Conservation (phyloP, 2,888 invertebrate species). For the Sarcophaga caerulescens region DNA sequence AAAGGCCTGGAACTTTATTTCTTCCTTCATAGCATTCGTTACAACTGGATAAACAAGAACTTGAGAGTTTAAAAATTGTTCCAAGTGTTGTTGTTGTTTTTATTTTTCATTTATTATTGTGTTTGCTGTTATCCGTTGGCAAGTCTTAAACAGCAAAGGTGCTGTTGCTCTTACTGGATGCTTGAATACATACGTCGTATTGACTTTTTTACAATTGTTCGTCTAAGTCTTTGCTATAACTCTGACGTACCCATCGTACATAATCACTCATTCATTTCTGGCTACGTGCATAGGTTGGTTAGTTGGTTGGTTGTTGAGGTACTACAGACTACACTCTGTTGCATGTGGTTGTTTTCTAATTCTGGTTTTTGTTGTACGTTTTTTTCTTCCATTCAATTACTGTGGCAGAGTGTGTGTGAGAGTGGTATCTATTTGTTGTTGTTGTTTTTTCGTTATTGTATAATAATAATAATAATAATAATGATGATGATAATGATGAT, state of each 20-base stretch:
- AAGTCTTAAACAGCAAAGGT: neutral
- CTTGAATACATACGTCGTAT: slow-evolving; percentile 1
- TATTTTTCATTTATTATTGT: neutral
- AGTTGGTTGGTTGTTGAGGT: neutral
- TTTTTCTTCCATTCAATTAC: slow-evolving; percentile 50
- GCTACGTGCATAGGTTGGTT: too few species aligned
- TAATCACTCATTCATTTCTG: too few species aligned
- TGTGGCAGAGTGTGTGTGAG: neutral
- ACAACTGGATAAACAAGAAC: slow-evolving; percentile 66
- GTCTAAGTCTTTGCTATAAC: too few species aligned
- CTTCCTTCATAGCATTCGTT: neutral
- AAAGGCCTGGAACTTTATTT: neutral
- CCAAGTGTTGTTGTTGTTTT: slow-evolving; percentile 44
- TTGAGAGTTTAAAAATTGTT: slow-evolving; percentile 59
- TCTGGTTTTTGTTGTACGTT: slow-evolving; percentile 1
- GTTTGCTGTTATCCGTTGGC: neutral
- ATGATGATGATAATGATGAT: too few species aligned
- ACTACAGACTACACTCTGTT: neutral
- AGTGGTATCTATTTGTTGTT: slow-evolving; percentile 7
- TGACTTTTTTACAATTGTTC: neutral
- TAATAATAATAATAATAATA: too few species aligned
- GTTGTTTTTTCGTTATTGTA: slow-evolving; percentile 53
- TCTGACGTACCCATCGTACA: too few species aligned
- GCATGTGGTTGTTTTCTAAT: neutral
- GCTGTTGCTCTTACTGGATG: neutral